phyloP scores from a whole-genome alignment of 2,113 vertebrate species.

The Mastomys natalensis region DNA sequence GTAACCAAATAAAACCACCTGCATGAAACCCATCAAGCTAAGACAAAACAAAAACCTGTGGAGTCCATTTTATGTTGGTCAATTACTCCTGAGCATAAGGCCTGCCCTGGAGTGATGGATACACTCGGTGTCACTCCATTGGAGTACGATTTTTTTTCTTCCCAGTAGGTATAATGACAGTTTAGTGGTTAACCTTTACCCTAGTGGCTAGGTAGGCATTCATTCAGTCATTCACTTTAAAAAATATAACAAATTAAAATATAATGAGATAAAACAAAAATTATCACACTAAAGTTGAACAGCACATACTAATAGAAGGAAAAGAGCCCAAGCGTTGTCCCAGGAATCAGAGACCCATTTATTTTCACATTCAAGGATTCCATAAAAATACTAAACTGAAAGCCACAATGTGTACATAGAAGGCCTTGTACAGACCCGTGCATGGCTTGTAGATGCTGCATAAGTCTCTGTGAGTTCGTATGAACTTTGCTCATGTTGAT shows the following conservation, averaged over 20 bases:
- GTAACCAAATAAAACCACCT: not conserved
- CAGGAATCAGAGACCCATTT: not conserved
- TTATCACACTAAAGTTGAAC: not conserved
- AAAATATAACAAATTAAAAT: not conserved
- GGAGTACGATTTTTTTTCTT: not conserved
- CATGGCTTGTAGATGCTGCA: not conserved
- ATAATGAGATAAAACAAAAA: not conserved
- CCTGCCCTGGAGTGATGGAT: too few relatives aligned
- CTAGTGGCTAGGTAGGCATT: not conserved
- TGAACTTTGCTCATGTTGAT: not conserved
- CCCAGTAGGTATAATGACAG: not conserved
- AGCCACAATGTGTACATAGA: not conserved
- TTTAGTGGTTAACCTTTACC: not conserved
- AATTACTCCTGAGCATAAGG: not conserved
- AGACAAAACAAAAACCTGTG: not conserved
- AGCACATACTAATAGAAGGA: not conserved
- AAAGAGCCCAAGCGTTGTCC: not conserved
- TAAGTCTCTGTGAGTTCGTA: not conserved
- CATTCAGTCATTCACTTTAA: not conserved
- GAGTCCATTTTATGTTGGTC: not conserved
- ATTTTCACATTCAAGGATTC: not conserved
- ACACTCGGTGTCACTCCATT: not conserved
- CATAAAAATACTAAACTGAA: not conserved
- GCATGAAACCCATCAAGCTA: not conserved
- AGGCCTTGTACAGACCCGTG: accelerated